phyloP scores from a whole-genome alignment of 1,140 invertebrate species.

The Triops longicaudatus region DNA sequence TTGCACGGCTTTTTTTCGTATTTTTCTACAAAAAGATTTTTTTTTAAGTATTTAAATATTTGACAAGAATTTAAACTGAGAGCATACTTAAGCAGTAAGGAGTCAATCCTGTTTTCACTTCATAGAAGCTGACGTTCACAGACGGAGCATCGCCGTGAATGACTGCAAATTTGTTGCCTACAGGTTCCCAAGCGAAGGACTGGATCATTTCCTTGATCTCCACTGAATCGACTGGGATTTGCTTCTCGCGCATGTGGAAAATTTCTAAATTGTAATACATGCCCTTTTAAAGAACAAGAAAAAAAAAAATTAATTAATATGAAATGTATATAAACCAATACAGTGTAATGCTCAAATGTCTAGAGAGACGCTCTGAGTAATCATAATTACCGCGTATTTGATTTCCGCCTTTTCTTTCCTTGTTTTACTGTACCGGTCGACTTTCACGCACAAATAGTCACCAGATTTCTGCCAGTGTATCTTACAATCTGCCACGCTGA shows the following conservation, averaged over 20 bases:
- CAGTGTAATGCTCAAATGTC: background rate
- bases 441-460: slow-evolving; percentile 95
- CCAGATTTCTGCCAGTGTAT: slow-evolving; percentile 99
- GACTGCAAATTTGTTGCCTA: slow-evolving; percentile 90
- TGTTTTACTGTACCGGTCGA: slow-evolving; percentile 92
- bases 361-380: slow-evolving; percentile 18
- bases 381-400: slow-evolving; percentile 72
- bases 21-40: slow-evolving; percentile 50
- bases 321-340: background rate
- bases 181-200: slow-evolving; percentile 97
- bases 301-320: too few species aligned
- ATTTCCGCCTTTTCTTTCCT: slow-evolving; percentile 73
- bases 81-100: slow-evolving; percentile 68
- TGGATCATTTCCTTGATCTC: slow-evolving; percentile 89
- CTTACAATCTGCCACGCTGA: slow-evolving; percentile 96
- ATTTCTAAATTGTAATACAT: slow-evolving; percentile 99
- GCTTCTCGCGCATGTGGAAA: slow-evolving; percentile 95
- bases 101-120: slow-evolving; percentile 76
- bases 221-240: slow-evolving; percentile 94
- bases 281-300: slow-evolving; percentile 51
- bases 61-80: slow-evolving; percentile 23
- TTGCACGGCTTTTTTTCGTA: slow-evolving; percentile 87
- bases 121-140: slow-evolving; percentile 87
- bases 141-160: slow-evolving; percentile 87
- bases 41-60: slow-evolving; percentile 21